Conservation (phyloP, 1,140 invertebrate genomes). For the Drosophila bocqueti region DNA sequence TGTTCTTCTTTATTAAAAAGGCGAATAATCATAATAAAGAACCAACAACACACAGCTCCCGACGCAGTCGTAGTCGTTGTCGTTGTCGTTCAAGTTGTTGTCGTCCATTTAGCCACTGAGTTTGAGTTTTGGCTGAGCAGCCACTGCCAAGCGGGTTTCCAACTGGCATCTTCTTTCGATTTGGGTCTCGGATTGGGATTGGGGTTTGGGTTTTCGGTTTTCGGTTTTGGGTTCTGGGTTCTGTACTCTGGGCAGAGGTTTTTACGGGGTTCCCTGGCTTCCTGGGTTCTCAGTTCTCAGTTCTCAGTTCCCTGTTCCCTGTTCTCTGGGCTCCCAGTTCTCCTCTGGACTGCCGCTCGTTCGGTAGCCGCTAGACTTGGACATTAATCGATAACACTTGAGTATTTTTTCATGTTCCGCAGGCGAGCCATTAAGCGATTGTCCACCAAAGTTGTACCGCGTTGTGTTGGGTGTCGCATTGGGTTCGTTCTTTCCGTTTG, state of each 20-base stretch:
- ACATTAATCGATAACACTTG: slow-evolving; percentile 85
- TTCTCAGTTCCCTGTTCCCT: too few species aligned
- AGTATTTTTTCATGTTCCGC: slow-evolving; percentile 85
- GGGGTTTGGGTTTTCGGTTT: not conserved
- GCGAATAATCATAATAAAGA: slow-evolving; percentile 83
- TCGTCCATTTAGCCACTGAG: slow-evolving; percentile 80
- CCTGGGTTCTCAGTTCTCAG: too few species aligned
- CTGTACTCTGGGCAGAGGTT: too few species aligned
- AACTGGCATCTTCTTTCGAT: slow-evolving; percentile 42
- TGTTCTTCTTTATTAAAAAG: slow-evolving; percentile 84
- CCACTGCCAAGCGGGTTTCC: slow-evolving; percentile 64
- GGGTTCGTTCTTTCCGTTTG: slow-evolving; percentile 5
- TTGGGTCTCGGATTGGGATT: slow-evolving; percentile 22
- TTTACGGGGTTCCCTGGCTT: too few species aligned
- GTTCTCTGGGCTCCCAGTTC: not conserved
- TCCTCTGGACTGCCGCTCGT: slow-evolving; percentile 64
- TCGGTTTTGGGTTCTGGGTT: not conserved
- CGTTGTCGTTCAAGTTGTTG: slow-evolving; percentile 58
- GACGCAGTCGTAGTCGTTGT: slow-evolving; percentile 27
- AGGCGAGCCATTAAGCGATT: slow-evolving; percentile 85
- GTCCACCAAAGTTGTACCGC: slow-evolving; percentile 68
- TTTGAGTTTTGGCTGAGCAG: slow-evolving; percentile 80
- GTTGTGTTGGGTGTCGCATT: slow-evolving; percentile 15
- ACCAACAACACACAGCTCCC: slow-evolving; percentile 56
- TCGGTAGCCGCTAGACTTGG: slow-evolving; percentile 85